A percentile compares a stretch with the other conserved stretches of the same genome.
phyloP scores from a whole-genome alignment of 2,888 invertebrate species.

The Theretra japonica region DNA sequence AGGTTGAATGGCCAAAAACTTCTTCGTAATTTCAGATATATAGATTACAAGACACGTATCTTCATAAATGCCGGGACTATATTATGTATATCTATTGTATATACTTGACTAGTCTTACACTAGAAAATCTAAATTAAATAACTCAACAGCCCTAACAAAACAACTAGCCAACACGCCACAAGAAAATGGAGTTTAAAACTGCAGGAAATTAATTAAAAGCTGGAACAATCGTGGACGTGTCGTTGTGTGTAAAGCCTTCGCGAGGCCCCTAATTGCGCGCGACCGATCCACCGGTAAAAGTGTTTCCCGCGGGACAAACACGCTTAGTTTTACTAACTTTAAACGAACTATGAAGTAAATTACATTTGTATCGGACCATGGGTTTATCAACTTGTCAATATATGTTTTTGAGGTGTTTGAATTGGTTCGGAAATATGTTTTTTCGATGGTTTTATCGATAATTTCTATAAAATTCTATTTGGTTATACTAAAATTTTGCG shows the following conservation, averaged over 20 bases:
- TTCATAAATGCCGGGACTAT: too few relatives aligned
- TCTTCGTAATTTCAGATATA: too few relatives aligned
- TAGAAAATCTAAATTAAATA: not conserved
- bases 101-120: not conserved
- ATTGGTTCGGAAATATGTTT: not conserved
- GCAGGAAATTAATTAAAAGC: constrained; percentile 17
- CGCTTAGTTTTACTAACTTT: constrained; percentile 30
- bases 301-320: constrained; percentile 44
- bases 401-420: not conserved
- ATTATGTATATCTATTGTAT: not conserved
- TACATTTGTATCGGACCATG: constrained; percentile 2
- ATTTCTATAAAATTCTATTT: too few relatives aligned
- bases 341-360: constrained; percentile 8
- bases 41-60: too few relatives aligned
- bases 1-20: too few relatives aligned
- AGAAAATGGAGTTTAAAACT: constrained; percentile 20
- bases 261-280: constrained; percentile 44
- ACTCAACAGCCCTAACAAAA: not conserved
- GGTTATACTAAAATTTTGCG: too few relatives aligned
- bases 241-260: constrained; percentile 39
- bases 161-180: constrained; percentile 1
- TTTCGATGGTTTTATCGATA: too few relatives aligned
- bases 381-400: not conserved
- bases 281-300: constrained; percentile 31
- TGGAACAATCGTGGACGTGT: constrained; percentile 25